Conservation (phyloP, 2,888 invertebrate species). For the Sesia apiformis region DNA sequence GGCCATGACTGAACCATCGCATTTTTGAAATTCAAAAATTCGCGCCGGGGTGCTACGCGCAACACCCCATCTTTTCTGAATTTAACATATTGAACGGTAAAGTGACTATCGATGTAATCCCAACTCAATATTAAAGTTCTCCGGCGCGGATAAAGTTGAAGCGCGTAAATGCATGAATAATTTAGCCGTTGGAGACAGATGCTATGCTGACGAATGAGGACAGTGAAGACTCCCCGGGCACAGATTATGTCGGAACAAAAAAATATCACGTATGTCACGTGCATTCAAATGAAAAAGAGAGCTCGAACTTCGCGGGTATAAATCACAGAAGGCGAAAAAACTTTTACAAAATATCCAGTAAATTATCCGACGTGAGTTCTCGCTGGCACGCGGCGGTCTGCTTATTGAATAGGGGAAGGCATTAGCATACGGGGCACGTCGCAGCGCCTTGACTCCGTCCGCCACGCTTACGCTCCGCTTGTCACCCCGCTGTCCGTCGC, state of each 20-base stretch:
- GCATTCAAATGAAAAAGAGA: conserved; percentile 74
- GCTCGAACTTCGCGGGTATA: conserved; percentile 71
- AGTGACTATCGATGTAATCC: conserved; percentile 59
- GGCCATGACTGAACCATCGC: conserved; percentile 70
- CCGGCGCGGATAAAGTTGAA: conserved; percentile 49
- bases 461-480: conserved; percentile 17
- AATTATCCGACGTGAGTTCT: conserved; percentile 75
- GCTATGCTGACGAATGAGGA: conserved; percentile 61
- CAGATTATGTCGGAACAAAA: conserved; percentile 67
- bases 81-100: conserved; percentile 54
- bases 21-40: conserved; percentile 31
- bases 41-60: conserved; percentile 15
- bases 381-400: conserved; percentile 70
- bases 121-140: conserved; percentile 57
- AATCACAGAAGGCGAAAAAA: conserved; percentile 74
- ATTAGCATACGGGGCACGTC: conserved; percentile 72
- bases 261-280: conserved; percentile 73
- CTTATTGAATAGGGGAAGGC: conserved; percentile 70
- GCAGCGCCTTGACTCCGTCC: conserved; percentile 33
- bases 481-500: conserved; percentile 5
- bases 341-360: conserved; percentile 75
- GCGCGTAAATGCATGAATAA: conserved; percentile 70
- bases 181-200: conserved; percentile 63
- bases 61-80: conserved; percentile 39
- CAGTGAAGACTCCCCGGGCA: conserved; percentile 45